These are phyloP conservation scores for Epizoanthus scotinus DNA, from an alignment of 92 coral and sea anemone species.

Conservation along the genomic window DNA sequence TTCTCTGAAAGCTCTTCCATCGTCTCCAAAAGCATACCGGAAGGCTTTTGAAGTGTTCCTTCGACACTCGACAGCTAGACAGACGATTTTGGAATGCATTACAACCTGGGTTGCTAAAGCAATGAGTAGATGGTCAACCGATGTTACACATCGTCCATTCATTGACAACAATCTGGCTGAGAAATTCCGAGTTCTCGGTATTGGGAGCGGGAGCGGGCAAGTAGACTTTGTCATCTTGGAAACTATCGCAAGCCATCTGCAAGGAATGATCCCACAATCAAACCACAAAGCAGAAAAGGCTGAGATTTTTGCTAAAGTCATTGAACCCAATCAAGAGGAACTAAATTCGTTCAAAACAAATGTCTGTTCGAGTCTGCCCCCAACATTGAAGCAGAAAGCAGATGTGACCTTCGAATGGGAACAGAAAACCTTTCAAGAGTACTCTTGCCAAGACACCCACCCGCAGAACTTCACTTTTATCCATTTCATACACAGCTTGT, in stretches of 20 bases:
- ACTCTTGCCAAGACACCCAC: slow-evolving; percentile 13
- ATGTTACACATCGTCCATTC: neutral
- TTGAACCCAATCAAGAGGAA: slow-evolving; percentile 53
- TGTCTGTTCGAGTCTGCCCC: slow-evolving; percentile 38
- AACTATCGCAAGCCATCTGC: slow-evolving; percentile 46
- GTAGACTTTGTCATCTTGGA: slow-evolving; percentile 44
- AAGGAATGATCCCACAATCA: neutral
- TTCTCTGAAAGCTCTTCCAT: slow-evolving; percentile 6
- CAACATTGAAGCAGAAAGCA: slow-evolving; percentile 30
- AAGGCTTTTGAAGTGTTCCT: slow-evolving; percentile 46
- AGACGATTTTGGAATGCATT: slow-evolving; percentile 47
- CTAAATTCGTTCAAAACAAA: slow-evolving; percentile 40
- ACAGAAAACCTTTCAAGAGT: slow-evolving; percentile 45
- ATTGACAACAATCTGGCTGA: slow-evolving; percentile 6
- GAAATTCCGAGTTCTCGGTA: slow-evolving; percentile 46
- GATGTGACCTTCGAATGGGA: slow-evolving; percentile 56
- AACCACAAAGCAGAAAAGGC: slow-evolving; percentile 3
- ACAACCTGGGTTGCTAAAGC: slow-evolving; percentile 36
- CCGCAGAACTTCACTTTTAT: slow-evolving; percentile 37
- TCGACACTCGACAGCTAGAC: slow-evolving; percentile 51
- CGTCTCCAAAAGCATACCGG: slow-evolving; percentile 39
- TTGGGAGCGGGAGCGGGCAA: slow-evolving; percentile 58
- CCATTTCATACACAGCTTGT: slow-evolving; percentile 56
- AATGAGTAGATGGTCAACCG: slow-evolving; percentile 12
- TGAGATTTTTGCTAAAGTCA: slow-evolving; percentile 33